Percentiles rank a stretch among this genome's conserved stretches.
phyloP scores from a whole-genome alignment of 1,140 invertebrate species.

The Scaptomyza hsui region DNA sequence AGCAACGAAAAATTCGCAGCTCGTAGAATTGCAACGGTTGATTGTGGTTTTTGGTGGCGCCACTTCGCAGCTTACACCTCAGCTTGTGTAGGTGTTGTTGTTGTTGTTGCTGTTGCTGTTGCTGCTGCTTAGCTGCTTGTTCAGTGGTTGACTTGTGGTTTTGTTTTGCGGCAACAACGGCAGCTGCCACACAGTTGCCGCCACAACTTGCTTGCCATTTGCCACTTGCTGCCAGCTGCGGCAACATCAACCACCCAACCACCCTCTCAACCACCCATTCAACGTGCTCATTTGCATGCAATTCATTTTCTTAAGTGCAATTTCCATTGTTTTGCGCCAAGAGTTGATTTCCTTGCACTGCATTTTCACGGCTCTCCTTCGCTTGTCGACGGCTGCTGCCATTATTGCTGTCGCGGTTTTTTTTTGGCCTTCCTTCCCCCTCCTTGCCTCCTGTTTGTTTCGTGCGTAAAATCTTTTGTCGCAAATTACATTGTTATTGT shows the following conservation, averaged over 20 bases:
- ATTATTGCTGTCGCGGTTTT: constrained; percentile 21
- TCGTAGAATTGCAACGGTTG: constrained; percentile 61
- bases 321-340: constrained; percentile 71
- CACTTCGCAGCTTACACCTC: constrained; percentile 18
- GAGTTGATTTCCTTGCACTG: constrained; percentile 60
- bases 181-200: constrained; percentile 1
- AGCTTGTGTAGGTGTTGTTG: constrained; percentile 20
- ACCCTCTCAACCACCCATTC: constrained; percentile 8
- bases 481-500: constrained; percentile 75
- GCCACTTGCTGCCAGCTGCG: constrained; percentile 6
- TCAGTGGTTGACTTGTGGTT: constrained; percentile 74
- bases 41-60: constrained; percentile 45
- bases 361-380: constrained; percentile 25
- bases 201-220: constrained; percentile 11
- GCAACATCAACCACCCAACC: constrained; percentile 12
- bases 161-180: constrained; percentile 58
- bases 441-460: constrained; percentile 18
- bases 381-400: constrained; percentile 23
- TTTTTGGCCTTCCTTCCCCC: constrained; percentile 12
- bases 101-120: constrained; percentile 8
- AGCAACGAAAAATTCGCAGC: constrained; percentile 15
- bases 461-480: constrained; percentile 56
- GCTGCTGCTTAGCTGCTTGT: constrained; percentile 56
- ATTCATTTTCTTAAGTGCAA: constrained; percentile 83
- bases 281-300: constrained; percentile 75